phyloP scores from a whole-genome alignment of 64 coral and sea anemone genomes.

The Pocillopora damicornis region DNA sequence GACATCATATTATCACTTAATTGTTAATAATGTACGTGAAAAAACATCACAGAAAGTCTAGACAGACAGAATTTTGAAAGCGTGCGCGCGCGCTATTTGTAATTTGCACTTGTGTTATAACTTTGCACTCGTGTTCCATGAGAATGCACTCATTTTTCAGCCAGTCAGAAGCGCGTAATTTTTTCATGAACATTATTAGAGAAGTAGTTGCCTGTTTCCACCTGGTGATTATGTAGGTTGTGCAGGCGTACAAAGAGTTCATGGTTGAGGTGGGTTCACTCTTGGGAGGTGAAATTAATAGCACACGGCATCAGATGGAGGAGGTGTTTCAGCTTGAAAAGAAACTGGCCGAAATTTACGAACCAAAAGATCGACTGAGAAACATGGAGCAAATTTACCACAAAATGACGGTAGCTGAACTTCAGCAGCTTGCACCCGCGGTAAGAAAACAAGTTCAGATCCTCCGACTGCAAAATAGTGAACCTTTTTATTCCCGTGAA shows the following conservation, averaged over 20 bases:
- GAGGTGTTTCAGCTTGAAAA: conserved; percentile 93
- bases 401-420: conserved; percentile 92
- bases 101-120: no score
- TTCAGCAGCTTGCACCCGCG: conserved; percentile 93
- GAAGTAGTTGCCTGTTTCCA: background rate
- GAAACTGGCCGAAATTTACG: conserved; percentile 86
- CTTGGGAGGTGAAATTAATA: conserved; percentile 66
- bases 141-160: no score
- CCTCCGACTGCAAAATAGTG: background rate
- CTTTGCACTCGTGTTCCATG: no score
- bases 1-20: no score
- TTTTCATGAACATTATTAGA: no score
- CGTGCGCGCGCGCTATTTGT: no score
- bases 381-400: conserved; percentile 87
- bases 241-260: conserved; percentile 77
- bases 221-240: conserved; percentile 31
- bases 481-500: background rate
- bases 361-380: conserved; percentile 78
- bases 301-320: conserved; percentile 66
- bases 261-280: conserved; percentile 75
- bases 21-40: no score
- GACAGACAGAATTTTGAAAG: no score
- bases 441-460: conserved; percentile 26
- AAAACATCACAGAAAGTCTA: no score
- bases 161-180: no score